Base-by-base conservation (phyloP, 2,113 vertebrate genomes). In the Gallinago undulata region DNA sequence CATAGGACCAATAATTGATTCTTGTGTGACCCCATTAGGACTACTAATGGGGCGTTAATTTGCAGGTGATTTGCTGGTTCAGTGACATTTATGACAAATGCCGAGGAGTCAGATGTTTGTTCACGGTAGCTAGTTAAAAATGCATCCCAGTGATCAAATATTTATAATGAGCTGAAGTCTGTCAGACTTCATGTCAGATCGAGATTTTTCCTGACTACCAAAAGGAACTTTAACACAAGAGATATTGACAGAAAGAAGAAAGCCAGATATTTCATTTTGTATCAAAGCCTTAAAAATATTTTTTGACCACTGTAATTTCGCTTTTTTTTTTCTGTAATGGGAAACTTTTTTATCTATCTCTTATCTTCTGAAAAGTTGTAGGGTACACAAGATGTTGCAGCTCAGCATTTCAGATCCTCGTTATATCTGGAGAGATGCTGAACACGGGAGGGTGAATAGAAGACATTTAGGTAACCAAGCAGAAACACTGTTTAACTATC, bases 31-130 rank as follows among this genome's bases (percentile, higher is more conserved):
- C 63, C 55, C 56, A 47, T 77, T 91, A 82, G 53, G 35, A 45
- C 33, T 89, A 50, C 81, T 87, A 39, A 39, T 39, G 31, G 57
- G 74, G 14, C 39, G 63, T 81, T 95, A 78, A 90, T 94, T 88
- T 92, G 86, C 66, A 90, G 84, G 78, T 85, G 66, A 90, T 94
- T 64, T 95, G n/a, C 69, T 93, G 57, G 53, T 60, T 95, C 70
- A 43, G 45, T 95, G 91, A 62, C 89, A 93, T 91, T 93, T 84
- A 25, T 83, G n/a, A 53, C 87, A 83, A 85, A 79, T 55, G 45
- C 35, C 76, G 53, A 79, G 56, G 41, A 57, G n/a, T 53, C 1
- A 6, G 80, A 60, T 96, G 74, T 87, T 96, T 93, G 57, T 53
- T 87, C 67, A 48, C 33, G 62, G 53, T 28, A 72, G 66, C 56